phyloP scores from a whole-genome alignment of 64 coral and sea anemone genomes.

The Montipora efflorescens region DNA sequence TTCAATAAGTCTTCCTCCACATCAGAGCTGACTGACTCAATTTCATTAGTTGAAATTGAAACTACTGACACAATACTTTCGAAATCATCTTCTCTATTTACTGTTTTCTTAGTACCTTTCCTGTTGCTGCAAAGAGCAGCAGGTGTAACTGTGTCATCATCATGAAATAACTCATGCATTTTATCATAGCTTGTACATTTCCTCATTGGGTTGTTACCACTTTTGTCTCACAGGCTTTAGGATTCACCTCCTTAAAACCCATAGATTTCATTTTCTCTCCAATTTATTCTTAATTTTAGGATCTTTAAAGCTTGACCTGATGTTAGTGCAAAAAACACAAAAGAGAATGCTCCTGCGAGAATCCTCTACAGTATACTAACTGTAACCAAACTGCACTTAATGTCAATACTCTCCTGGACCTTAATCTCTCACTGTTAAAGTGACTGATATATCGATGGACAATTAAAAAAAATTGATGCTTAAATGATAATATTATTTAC shows the following conservation, averaged over 20 bases:
- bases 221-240: conserved; percentile 13
- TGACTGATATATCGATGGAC: too few species aligned
- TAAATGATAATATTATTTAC: too few species aligned
- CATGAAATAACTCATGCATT: not conserved
- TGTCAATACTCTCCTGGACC: too few species aligned
- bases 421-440: too few species aligned
- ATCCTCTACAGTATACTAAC: too few species aligned
- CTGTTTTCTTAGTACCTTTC: not conserved
- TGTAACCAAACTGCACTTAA: too few species aligned
- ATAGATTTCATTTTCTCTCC: not conserved
- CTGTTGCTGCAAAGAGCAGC: conserved; percentile 7
- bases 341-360: too few species aligned
- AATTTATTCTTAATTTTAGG: conserved; percentile 11
- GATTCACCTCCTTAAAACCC: not conserved
- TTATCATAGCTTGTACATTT: not conserved
- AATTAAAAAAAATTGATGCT: too few species aligned
- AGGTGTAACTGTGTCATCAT: not conserved
- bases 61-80: not conserved
- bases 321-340: too few species aligned
- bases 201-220: not conserved
- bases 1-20: not conserved
- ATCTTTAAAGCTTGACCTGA: not conserved
- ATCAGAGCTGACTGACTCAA: not conserved
- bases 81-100: not conserved
- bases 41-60: not conserved